phyloP scores from a whole-genome alignment of 2,888 invertebrate species.

The Lumbricus terrestris region DNA sequence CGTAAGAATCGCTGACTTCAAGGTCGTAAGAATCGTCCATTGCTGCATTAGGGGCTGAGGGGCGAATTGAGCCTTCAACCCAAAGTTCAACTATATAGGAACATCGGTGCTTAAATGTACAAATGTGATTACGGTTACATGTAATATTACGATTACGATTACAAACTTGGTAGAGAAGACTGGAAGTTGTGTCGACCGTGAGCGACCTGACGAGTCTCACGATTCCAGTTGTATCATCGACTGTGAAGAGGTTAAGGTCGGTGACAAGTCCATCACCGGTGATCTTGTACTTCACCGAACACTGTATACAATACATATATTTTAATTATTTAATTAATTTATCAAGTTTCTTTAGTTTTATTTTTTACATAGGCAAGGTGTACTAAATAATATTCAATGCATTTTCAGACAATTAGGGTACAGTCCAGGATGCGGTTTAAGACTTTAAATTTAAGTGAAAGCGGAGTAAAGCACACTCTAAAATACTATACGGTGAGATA shows the following conservation, averaged over 20 bases:
- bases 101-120: background rate
- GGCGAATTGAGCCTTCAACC: no score
- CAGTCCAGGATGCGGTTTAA: no score
- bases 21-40: no score
- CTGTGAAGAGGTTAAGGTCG: constrained; percentile 43
- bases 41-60: no score
- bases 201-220: constrained; percentile 41
- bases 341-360: background rate
- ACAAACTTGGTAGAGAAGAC: background rate
- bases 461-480: no score
- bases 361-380: background rate
- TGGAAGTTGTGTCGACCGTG: constrained; percentile 22
- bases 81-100: no score
- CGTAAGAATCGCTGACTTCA: no score
- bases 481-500: no score
- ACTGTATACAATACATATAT: constrained; percentile 41
- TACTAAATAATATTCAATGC: no score
- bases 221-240: constrained; percentile 43
- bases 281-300: constrained; percentile 47
- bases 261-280: constrained; percentile 46
- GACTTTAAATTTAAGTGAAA: no score
- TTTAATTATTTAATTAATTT: background rate
- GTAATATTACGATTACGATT: background rate
- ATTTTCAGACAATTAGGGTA: no score
- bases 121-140: background rate